Percentiles rank a stretch among this genome's conserved stretches.
Evolutionary conservation across 2,113 vertebrate genomes (phyloP).

Genomic region (Vanacampus margaritifer): DNA sequence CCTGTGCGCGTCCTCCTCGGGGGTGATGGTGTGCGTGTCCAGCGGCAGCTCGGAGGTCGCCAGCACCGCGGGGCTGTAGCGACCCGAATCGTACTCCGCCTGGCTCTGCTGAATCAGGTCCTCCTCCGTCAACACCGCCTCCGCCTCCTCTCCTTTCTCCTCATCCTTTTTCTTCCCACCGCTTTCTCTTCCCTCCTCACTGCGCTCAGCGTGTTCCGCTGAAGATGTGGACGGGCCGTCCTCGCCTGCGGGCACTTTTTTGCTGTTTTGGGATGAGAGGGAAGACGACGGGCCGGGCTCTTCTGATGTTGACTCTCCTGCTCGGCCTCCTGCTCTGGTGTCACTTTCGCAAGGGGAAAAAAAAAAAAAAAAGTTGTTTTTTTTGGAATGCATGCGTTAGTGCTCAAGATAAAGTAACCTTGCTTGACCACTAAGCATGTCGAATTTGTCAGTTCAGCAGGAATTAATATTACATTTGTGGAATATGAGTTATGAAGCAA

Average conservation of each 20-base stretch:
- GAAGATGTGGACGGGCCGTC: constrained; percentile 44
- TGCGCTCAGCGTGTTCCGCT: constrained; percentile 4
- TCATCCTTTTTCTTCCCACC: constrained; percentile 39
- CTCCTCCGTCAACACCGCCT: constrained; percentile 92
- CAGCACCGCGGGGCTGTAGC: constrained; percentile 89
- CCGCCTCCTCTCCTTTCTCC: constrained; percentile 69
- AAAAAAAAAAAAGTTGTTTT: too few species aligned
- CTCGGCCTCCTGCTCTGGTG: constrained; percentile 16
- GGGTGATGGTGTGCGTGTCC: constrained; percentile 84
- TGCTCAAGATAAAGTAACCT: too few species aligned
- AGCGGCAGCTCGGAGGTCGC: constrained; percentile 83
- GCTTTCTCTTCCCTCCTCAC: constrained; percentile 25
- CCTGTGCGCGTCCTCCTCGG: constrained; percentile 83
- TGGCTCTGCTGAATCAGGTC: constrained; percentile 97
- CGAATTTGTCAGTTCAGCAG: too few species aligned
- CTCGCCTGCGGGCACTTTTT: constrained; percentile 8
- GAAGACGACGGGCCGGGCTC: constrained; percentile 39
- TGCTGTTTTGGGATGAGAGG: constrained; percentile 24
- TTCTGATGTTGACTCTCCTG: constrained; percentile 1
- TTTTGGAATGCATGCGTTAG: too few species aligned
- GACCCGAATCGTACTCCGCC: constrained; percentile 88
- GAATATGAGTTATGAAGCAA: too few species aligned
- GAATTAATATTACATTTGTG: too few species aligned
- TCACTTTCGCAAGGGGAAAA: too few species aligned
- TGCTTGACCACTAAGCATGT: too few species aligned